Base-by-base conservation (phyloP, 2,888 invertebrate species). In the Trachelus troglodyta region DNA sequence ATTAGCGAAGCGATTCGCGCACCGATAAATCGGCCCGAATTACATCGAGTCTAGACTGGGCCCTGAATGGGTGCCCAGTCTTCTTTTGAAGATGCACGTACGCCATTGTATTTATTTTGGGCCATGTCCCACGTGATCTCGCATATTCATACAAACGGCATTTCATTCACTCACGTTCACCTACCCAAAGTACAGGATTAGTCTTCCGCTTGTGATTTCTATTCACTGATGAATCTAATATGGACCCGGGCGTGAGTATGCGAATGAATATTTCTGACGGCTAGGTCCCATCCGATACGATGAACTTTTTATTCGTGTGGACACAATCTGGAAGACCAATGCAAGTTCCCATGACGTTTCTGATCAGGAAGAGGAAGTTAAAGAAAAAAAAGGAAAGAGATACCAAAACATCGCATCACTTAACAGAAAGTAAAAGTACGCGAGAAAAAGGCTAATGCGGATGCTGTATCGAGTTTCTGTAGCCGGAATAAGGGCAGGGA, bases 51-150 rank as follows among this genome's bases (percentile, higher is more conserved):
- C 75, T 75, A 74, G 74, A 76, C 78, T 34, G 69, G 73, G 56
- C 12, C 71, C 37, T 71, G 56, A 69, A 73, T 74, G 11, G 56
- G 23, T 15, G 31, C 40, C 76, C 12, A 15, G 35, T 15, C 34
- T 33, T 40, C 15, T 37, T 56, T 30, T 34, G 34, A 73, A n/a
- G 68, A 40, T 56, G 37, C 56, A 56, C 56, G 56, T 56, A 56
- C 23, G 6, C 40, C 23, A 23, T 40, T 68, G 11, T 34, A 83
- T 82, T 82, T 81, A 76, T 77, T 81, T 81, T 81, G 77, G 82
- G 81, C 79, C 82, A 76, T 78, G 77, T 77, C 77, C 82, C 82
- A 85, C 89, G 89, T 89, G 89, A 89, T 87, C 87, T 84, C 84
- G 89, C 89, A 89, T 56, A 56, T 56, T 56, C 23, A 56, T 56